These are phyloP conservation scores for Acrobasis consociella DNA, from an alignment of 2,888 invertebrate genomes.

Conservation along the genomic window DNA sequence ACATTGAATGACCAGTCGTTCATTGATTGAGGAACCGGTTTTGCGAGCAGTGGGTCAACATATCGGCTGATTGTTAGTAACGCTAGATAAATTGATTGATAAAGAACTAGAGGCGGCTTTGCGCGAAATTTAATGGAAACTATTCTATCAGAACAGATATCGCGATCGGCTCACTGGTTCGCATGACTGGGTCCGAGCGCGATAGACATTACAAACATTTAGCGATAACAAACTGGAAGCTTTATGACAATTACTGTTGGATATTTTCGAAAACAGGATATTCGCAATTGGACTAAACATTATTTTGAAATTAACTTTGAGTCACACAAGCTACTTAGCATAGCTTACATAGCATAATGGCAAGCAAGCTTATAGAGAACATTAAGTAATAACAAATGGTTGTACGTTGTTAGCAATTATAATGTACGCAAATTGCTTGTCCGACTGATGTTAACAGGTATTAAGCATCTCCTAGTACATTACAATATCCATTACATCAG, in stretches of 20 bases:
- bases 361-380: background rate
- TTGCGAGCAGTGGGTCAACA: slow-evolving; percentile 61
- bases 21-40: slow-evolving; percentile 66
- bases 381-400: slow-evolving; percentile 11
- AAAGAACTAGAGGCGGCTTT: slow-evolving; percentile 63
- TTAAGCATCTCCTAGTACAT: slow-evolving; percentile 22
- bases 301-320: slow-evolving; percentile 5
- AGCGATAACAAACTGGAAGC: slow-evolving; percentile 21
- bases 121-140: slow-evolving; percentile 71
- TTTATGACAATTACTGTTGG: slow-evolving; percentile 5
- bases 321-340: background rate
- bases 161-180: slow-evolving; percentile 55
- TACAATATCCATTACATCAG: slow-evolving; percentile 31
- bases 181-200: slow-evolving; percentile 43
- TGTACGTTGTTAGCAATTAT: slow-evolving; percentile 23
- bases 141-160: slow-evolving; percentile 59
- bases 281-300: background rate
- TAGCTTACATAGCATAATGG: slow-evolving; percentile 6
- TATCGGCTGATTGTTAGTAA: slow-evolving; percentile 59
- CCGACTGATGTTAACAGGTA: slow-evolving; percentile 23
- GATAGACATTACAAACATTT: slow-evolving; percentile 14
- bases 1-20: slow-evolving; percentile 55
- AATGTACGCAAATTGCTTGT: slow-evolving; percentile 24
- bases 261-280: background rate
- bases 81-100: slow-evolving; percentile 78